Percentiles rank a stretch among this genome's conserved stretches.
These are phyloP conservation scores for Panzeria rudis DNA, from an alignment of 2,888 invertebrate genomes.

Conservation along the genomic window DNA sequence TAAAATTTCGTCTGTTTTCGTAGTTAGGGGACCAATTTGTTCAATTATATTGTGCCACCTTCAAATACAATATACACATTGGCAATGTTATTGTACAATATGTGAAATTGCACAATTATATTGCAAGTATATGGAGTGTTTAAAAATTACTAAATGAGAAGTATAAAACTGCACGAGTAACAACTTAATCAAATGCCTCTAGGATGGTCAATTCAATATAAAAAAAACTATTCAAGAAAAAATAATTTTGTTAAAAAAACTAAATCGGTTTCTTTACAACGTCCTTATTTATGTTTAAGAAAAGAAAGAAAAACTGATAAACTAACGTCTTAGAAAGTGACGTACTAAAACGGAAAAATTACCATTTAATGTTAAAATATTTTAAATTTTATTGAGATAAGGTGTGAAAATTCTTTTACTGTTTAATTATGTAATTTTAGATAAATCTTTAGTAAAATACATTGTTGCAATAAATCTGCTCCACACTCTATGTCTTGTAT, in stretches of 20 bases:
- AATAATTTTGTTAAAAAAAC: background rate
- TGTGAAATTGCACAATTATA: too few relatives aligned
- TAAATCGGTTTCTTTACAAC: constrained; percentile 16
- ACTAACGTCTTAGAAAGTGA: constrained; percentile 4
- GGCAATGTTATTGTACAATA: too few relatives aligned
- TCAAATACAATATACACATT: too few relatives aligned
- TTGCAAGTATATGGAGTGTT: too few relatives aligned
- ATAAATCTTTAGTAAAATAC: constrained; percentile 40
- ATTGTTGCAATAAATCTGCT: constrained; percentile 60
- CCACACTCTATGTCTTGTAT: constrained; percentile 47
- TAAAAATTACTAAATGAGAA: background rate
- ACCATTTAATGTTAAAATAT: constrained; percentile 19
- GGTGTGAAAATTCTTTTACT: background rate
- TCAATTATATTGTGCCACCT: too few relatives aligned
- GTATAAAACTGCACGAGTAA: background rate
- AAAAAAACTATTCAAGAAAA: background rate
- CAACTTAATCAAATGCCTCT: background rate
- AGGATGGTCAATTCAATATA: constrained; percentile 11
- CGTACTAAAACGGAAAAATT: background rate
- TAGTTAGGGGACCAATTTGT: too few relatives aligned
- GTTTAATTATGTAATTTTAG: constrained; percentile 18
- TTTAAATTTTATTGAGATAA: constrained; percentile 24
- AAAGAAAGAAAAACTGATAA: background rate
- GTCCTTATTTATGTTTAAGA: background rate
- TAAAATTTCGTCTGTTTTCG: too few relatives aligned